Percentiles rank a stretch among this genome's conserved stretches.
phyloP scores from a whole-genome alignment of 1,140 invertebrate species.

The Hycleus cichorii region DNA sequence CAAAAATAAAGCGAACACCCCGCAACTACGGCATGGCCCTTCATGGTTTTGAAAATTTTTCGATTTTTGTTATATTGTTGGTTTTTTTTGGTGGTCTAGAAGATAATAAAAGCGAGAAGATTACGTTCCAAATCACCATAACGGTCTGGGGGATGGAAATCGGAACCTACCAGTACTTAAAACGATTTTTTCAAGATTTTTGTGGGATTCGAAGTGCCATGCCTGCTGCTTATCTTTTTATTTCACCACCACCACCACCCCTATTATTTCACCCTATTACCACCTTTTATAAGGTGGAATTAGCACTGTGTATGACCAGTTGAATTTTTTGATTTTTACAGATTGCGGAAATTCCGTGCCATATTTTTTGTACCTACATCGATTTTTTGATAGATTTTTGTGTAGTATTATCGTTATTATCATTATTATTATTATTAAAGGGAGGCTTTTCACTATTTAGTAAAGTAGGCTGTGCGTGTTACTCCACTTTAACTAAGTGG shows the following conservation, averaged over 20 bases:
- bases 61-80: constrained; percentile 5
- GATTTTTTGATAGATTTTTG: too few species aligned
- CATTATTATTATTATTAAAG: too few species aligned
- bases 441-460: too few species aligned
- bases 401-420: too few species aligned
- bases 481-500: too few species aligned
- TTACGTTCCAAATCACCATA: constrained; percentile 36
- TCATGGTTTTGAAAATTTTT: constrained; percentile 31
- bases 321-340: constrained; percentile 10
- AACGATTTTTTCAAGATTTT: background rate
- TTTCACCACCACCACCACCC: too few species aligned
- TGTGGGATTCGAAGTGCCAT: constrained; percentile 34
- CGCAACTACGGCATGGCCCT: constrained; percentile 39
- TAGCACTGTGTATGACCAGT: constrained; percentile 13
- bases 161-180: constrained; percentile 23
- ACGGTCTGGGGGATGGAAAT: constrained; percentile 10
- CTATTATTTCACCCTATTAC: too few species aligned
- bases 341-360: background rate
- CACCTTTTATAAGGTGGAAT: too few species aligned
- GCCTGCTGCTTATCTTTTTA: constrained; percentile 6
- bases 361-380: too few species aligned
- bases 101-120: background rate
- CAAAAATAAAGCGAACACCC: constrained; percentile 13
- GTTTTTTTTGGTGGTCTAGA: constrained; percentile 7
- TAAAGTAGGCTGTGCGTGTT: too few species aligned